Conservation (phyloP, 2,113 vertebrate species). For the Podiceps cristatus region DNA sequence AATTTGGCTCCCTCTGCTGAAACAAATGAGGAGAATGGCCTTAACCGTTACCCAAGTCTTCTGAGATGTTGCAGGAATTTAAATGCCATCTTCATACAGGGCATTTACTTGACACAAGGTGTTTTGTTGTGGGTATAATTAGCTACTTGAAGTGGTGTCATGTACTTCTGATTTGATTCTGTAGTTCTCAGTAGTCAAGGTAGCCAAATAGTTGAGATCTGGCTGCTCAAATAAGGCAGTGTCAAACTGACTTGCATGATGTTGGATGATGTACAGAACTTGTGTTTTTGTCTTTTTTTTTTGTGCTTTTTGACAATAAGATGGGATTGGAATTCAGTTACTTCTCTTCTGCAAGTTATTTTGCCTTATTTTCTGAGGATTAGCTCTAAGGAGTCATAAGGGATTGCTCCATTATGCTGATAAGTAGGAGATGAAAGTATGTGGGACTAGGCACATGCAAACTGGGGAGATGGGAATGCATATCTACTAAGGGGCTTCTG, state of each 20-base stretch:
- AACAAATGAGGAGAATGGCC: not conserved
- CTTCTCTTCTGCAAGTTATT: not conserved
- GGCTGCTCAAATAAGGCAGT: fast-evolving
- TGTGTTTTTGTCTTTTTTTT: fast-evolving
- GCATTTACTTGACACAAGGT: not conserved
- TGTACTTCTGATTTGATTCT: not conserved
- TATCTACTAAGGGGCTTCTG: fast-evolving
- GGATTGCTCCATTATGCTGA: not conserved
- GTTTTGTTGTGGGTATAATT: not conserved
- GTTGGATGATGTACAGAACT: not conserved
- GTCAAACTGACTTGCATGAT: not conserved
- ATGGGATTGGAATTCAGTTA: not conserved
- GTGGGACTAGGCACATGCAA: not conserved
- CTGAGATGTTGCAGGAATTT: not conserved
- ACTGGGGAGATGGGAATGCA: not conserved
- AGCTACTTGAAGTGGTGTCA: not conserved
- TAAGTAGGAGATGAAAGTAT: fast-evolving
- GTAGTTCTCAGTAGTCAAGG: not conserved
- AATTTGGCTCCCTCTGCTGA: slow-evolving; percentile 29
- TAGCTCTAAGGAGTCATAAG: not conserved
- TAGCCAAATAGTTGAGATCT: not conserved
- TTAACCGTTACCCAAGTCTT: not conserved
- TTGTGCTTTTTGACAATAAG: not conserved
- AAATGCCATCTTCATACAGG: not conserved
- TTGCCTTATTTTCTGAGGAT: not conserved